Evolutionary conservation across 2,113 vertebrate genomes (phyloP), one percentile per base, ranked within the genome.

Genomic region (Sorex fumeus): DNA sequence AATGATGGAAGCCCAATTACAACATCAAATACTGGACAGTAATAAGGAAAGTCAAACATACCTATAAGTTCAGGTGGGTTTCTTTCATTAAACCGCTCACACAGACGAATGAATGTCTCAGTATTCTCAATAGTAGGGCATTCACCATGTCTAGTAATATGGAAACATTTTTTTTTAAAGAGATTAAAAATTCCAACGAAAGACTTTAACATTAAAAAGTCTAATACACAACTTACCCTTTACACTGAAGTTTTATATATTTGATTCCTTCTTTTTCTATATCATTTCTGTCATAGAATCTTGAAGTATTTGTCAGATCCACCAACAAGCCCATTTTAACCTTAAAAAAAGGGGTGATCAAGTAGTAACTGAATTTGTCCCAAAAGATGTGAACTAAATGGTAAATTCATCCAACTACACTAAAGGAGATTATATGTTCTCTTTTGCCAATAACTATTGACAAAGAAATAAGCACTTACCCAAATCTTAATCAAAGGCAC

Each of bases 321-420:
- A 99, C 97, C 90, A 99, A 98, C 94, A 99, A 98, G 93, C 99
- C 98, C 99, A 99, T 99, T 97, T 99, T 99, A 88, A 99, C 99
- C 99, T 99, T 89, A 62, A 95, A 91, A n/a, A 47, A 95, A 86
- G 86, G 69, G 0, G 2, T 1, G 9, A 79, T 93, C 90, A 88
- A 86, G 32, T 84, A 87, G 32, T 67, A 89, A 93, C 12, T 87
- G 27, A 83, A 36, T 30, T 91, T 95, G 36, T 91, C 82, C 70
- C 45, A 94, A 94, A 91, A 78, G 23, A 67, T 60, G 23, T 6
- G 86, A 12, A 79, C 28, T 53, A 67, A 45, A 84, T 40, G 28
- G 21, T 75, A 95, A 77, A 79, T 40, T 30, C 60, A 90, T 15
- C 28, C 28, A 66, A 66, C 43, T 75, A 77, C 15, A 87, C 0